These are phyloP conservation scores for Tupaia tana DNA, from an alignment of 2,113 vertebrate genomes.

Conservation along the genomic window DNA sequence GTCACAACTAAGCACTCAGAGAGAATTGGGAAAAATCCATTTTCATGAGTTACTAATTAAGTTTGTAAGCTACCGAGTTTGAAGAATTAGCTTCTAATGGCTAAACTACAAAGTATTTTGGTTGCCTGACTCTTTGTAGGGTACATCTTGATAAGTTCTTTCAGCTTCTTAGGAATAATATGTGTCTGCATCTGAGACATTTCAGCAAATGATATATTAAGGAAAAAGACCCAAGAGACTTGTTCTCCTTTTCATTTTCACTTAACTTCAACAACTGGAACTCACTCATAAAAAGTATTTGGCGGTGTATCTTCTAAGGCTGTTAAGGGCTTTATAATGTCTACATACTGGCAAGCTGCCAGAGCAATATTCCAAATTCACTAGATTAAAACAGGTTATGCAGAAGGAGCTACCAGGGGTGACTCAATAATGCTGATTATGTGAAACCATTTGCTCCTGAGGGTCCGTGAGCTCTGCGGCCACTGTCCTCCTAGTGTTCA, in stretches of 20 bases:
- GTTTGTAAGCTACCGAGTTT: no score
- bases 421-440: neutral
- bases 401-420: neutral
- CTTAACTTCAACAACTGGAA: neutral
- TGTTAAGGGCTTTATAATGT: neutral
- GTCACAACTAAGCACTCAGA: neutral
- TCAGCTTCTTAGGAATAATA: neutral
- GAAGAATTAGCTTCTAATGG: neutral
- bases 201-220: neutral
- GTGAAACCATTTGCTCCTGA: neutral
- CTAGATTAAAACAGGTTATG: neutral
- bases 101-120: neutral
- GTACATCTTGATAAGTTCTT: neutral
- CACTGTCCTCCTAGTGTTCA: neutral
- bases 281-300: neutral
- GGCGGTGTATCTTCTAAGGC: neutral
- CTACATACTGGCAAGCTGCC: neutral
- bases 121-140: neutral
- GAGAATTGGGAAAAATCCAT: neutral
- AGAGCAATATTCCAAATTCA: neutral
- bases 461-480: neutral
- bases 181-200: neutral
- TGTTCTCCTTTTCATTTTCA: constrained; percentile 35
- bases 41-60: neutral
- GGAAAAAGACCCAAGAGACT: neutral